A percentile compares a stretch with the other conserved stretches of the same genome.
These are phyloP conservation scores for Drosophila ficusphila DNA, from an alignment of 1,140 invertebrate genomes.

Conservation along the genomic window DNA sequence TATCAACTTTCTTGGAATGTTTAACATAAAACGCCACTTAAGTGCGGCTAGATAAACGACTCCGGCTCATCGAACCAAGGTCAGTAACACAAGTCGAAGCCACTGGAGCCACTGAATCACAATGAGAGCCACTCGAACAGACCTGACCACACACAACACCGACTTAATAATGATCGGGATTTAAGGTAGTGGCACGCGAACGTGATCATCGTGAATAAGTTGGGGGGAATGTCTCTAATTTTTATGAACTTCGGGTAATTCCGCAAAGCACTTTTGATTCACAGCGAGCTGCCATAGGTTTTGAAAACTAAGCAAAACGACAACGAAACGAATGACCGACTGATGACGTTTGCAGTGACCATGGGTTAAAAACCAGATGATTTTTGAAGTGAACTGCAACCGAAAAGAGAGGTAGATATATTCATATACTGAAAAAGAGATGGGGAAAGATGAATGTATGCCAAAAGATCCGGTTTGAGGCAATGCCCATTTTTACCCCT, in stretches of 20 bases:
- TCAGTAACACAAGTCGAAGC: constrained; percentile 57
- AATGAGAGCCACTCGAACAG: constrained; percentile 36
- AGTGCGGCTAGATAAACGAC: constrained; percentile 13
- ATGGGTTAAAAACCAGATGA: constrained; percentile 52
- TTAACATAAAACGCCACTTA: constrained; percentile 76
- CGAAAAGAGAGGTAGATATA: constrained; percentile 5
- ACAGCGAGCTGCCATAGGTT: constrained; percentile 24
- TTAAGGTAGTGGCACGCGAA: constrained; percentile 49
- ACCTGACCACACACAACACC: constrained; percentile 69
- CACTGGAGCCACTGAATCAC: constrained; percentile 29
- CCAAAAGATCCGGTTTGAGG: constrained; percentile 69
- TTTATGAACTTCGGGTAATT: constrained; percentile 79
- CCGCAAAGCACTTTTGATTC: constrained; percentile 51
- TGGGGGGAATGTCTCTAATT: constrained; percentile 54
- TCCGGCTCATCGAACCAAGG: constrained; percentile 44
- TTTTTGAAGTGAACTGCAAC: constrained; percentile 33
- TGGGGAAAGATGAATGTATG: constrained; percentile 42
- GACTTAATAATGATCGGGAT: constrained; percentile 16
- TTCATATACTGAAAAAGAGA: not conserved
- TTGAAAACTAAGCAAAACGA: not conserved
- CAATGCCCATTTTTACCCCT: constrained; percentile 51
- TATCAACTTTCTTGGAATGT: constrained; percentile 77
- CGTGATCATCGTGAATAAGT: constrained; percentile 33
- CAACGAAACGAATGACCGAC: constrained; percentile 33
- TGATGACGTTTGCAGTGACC: constrained; percentile 58